Evolutionary conservation across 2,113 vertebrate species (phyloP), one percentile per base, ranked within the genome.

Genomic region (Notothenia rossii): DNA sequence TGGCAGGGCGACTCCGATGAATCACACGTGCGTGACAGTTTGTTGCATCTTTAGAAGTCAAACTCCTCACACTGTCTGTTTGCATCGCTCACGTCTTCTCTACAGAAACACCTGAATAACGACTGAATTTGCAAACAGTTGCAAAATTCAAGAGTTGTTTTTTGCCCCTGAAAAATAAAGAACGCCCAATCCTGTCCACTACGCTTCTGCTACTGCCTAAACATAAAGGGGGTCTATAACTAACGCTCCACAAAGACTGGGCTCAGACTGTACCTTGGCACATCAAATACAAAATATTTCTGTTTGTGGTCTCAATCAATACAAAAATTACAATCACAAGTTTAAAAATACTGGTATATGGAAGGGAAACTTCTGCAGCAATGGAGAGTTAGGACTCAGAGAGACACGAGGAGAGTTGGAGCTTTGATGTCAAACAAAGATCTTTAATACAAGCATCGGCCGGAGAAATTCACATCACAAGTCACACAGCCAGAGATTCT

Each of bases 21-120:
- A 54, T 81, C 82, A 67, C 55, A 78, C 61, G 65, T 55, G 71
- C 36, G 12, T 65, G 64, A 46, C 65, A 3, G 66, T 62, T 79
- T 75, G 65, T 56, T 84, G 75, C 59, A 71, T 77, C 79, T 80
- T 72, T 77, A 78, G 77, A 82, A 86, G 66, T 82, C 75, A 64
- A 69, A 71, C 40, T 58, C 61, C 64, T 72, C 46, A 5, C 56
- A 49, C 56, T 55, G 66, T 81, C 79, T 74, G 55, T 68, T 80
- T 64, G 65, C 61, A 33, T 66, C 22, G 49, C 71, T 79, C 72
- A 15, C 25, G 22, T 46, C 49, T 48, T 14, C 13, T 60, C 59
- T 22, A 63, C 55, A 65, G 54, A 79, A 75, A 60, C 46, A 63
- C 4, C 13, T 48, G 7, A 40, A 40, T 40, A 40, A 22, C 1